Percentiles rank a stretch among this genome's conserved stretches.
phyloP scores from a whole-genome alignment of 2,888 invertebrate genomes.

The Papilio protenor region DNA sequence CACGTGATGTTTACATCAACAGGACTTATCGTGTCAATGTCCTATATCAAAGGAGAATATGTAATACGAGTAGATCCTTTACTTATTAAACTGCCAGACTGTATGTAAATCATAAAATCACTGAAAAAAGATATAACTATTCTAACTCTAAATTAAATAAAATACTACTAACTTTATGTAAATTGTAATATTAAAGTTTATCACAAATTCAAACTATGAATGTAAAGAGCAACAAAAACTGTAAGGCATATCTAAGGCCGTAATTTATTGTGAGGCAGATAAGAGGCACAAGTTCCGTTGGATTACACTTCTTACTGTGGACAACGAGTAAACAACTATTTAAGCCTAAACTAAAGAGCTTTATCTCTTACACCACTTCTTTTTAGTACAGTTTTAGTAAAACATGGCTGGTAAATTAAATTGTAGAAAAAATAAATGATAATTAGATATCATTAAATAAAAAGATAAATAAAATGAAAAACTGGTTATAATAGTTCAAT shows the following conservation, averaged over 20 bases:
- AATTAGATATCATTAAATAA: too few relatives aligned
- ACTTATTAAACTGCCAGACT: neutral
- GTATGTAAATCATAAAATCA: too few relatives aligned
- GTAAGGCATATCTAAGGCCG: conserved; percentile 37
- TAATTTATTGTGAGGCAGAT: conserved; percentile 42
- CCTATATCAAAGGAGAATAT: conserved; percentile 4
- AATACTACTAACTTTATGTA: too few relatives aligned
- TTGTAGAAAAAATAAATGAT: too few relatives aligned
- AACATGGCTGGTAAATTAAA: neutral
- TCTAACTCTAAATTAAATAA: too few relatives aligned
- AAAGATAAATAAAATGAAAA: neutral
- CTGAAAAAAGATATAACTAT: too few relatives aligned
- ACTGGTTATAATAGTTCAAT: neutral
- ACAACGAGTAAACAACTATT: conserved; percentile 41
- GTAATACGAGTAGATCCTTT: neutral
- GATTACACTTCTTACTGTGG: conserved; percentile 38
- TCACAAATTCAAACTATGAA: conserved; percentile 18
- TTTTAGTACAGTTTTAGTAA: neutral
- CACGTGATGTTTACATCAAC: conserved; percentile 18
- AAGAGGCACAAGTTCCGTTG: conserved; percentile 34
- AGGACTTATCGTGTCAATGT: neutral
- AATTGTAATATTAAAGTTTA: neutral
- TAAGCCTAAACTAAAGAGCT: conserved; percentile 38
- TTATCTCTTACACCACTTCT: conserved; percentile 5
- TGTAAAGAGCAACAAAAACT: conserved; percentile 37